These are phyloP conservation scores for Lasioglossum albipes DNA, from an alignment of 1,140 invertebrate genomes.

Conservation along the genomic window DNA sequence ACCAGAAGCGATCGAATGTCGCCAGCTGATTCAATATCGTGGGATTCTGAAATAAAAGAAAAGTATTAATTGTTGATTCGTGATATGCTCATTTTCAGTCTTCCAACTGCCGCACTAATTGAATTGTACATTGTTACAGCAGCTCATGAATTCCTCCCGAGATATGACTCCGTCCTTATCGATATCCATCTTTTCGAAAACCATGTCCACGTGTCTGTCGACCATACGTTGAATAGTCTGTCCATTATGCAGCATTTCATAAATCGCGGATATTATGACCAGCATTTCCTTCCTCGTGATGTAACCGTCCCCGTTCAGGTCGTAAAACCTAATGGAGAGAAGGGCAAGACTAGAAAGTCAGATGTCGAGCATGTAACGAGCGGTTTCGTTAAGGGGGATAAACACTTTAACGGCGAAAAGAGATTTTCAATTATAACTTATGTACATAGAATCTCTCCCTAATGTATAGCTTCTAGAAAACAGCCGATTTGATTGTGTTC, in stretches of 20 bases:
- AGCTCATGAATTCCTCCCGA: slow-evolving; percentile 70
- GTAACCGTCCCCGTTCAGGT: slow-evolving; percentile 72
- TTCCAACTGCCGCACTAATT: neutral
- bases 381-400: no score
- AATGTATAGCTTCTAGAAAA: no score
- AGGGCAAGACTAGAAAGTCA: slow-evolving; percentile 31
- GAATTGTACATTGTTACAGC: slow-evolving; percentile 70
- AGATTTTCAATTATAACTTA: no score
- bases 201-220: slow-evolving; percentile 69
- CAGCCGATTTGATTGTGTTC: no score
- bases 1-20: slow-evolving; percentile 63
- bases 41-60: slow-evolving; percentile 64
- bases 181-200: slow-evolving; percentile 73
- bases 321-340: slow-evolving; percentile 67
- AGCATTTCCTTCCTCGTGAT: slow-evolving; percentile 73
- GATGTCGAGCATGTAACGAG: neutral
- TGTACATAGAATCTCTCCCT: no score
- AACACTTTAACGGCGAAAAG: no score
- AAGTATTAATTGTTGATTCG: neutral
- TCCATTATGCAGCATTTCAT: slow-evolving; percentile 69
- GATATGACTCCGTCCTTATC: slow-evolving; percentile 73
- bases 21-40: slow-evolving; percentile 64
- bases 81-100: neutral
- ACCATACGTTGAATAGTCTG: slow-evolving; percentile 59
- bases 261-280: slow-evolving; percentile 69